Evolutionary conservation across 2,113 vertebrate species (phyloP).

Genomic region (Eudorcas thomsonii): DNA sequence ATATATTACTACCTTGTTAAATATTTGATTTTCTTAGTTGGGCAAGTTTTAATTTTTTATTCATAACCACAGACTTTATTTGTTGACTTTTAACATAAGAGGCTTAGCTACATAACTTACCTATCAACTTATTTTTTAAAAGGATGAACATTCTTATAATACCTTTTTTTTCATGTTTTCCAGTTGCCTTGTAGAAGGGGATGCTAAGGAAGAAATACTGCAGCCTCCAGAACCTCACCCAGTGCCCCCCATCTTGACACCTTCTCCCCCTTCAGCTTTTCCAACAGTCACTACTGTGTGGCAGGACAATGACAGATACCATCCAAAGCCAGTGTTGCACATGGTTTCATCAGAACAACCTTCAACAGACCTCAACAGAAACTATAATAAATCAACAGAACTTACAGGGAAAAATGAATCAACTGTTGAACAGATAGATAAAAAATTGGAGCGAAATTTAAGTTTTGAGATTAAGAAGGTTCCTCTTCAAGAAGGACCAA

Average conservation of each 20-base stretch:
- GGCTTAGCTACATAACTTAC: neutral
- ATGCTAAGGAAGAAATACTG: slow-evolving; percentile 97
- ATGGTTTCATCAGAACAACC: slow-evolving; percentile 86
- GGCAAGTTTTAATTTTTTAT: neutral
- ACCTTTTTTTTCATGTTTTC: slow-evolving; percentile 63
- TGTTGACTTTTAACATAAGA: neutral
- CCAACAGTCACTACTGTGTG: slow-evolving; percentile 95
- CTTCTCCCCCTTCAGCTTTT: slow-evolving; percentile 95
- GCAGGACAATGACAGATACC: slow-evolving; percentile 97
- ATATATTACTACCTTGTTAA: neutral
- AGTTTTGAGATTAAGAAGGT: slow-evolving; percentile 98
- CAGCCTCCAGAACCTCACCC: slow-evolving; percentile 97
- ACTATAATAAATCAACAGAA: slow-evolving; percentile 87
- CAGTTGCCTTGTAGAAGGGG: slow-evolving; percentile 92
- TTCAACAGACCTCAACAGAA: slow-evolving; percentile 92
- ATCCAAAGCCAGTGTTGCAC: slow-evolving; percentile 96
- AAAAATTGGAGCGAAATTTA: slow-evolving; percentile 89
- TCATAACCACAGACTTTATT: neutral
- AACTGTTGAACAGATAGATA: slow-evolving; percentile 79
- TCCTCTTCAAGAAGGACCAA: slow-evolving; percentile 93
- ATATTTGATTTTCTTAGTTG: neutral
- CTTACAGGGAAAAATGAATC: slow-evolving; percentile 78
- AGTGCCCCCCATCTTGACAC: slow-evolving; percentile 96
- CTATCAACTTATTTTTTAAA: neutral
- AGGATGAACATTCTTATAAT: neutral